Base-by-base conservation (phyloP, 64 coral and sea anemone genomes). In the Stylophora pistillata region DNA sequence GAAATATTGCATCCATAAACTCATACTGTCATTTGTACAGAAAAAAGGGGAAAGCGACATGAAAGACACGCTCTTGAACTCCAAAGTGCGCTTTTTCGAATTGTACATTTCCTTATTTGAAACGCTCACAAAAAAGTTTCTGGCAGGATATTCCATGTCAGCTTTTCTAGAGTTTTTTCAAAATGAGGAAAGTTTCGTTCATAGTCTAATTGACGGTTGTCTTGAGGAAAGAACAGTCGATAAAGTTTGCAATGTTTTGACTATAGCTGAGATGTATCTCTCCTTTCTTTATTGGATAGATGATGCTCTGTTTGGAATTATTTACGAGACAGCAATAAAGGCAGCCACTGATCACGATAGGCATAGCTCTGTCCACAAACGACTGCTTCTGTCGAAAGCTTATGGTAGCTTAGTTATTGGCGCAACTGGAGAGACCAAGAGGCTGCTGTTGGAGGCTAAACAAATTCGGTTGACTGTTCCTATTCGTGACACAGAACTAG, bases 281-380 rank as follows among this genome's bases (percentile, higher is more conserved):
- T n/a, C 16, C 77, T 79, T 55, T 55, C 53, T 79, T 57, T 79
- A 59, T 25, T 60, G 28, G 55, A 13, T 1, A 1, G 28, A 20
- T 9, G 25, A 11, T 18, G 27, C n/a, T 58, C 9, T 30, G 26
- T 59, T 59, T 59, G 56, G 59, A 26, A 26, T 15, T 1, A 79
- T 79, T 17, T 79, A 79, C 56, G 77, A 79, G 20, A 59, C 55
- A 58, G 77, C 77, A 29, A 59, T 79, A 58, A 79, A 56, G 77
- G 55, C 77, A 59, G 77, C 77, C 77, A 79, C 1, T 79, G 37
- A 41, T 41, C n/a, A 5, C 59, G 15, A 15, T 57, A 28, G 56
- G 3, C 56, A 29, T 6, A 15, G 14, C 10, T 9, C 25, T 27
- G 58, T 59, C 27, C 16, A 79, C 55, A 60, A 56, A 28, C 21